Percentiles rank a stretch among this genome's conserved stretches.
Conservation (phyloP, 2,113 vertebrate species). For the Oxyruncus cristatus region DNA sequence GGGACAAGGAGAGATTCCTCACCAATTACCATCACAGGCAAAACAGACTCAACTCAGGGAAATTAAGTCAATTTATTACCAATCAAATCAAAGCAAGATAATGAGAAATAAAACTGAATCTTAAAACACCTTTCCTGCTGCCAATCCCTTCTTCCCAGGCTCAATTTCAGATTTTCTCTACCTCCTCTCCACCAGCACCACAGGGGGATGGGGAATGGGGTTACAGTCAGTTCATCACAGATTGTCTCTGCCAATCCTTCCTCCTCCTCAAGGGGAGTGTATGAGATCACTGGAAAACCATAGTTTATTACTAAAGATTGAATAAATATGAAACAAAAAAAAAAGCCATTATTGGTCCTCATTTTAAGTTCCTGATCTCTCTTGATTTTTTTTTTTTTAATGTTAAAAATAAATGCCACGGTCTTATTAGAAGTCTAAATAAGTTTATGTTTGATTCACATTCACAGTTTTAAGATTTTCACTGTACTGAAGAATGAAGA, state of each 20-base stretch:
- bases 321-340: background rate
- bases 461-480: background rate
- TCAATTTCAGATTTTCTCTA: background rate
- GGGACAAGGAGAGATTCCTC: background rate
- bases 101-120: background rate
- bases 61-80: background rate
- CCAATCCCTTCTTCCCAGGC: background rate
- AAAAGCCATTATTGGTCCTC: rapidly evolving
- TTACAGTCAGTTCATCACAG: background rate
- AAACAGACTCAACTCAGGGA: background rate
- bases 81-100: background rate
- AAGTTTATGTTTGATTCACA: background rate
- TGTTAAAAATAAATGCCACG: background rate
- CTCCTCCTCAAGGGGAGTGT: background rate
- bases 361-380: background rate
- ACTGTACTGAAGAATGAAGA: background rate
- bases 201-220: background rate
- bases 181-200: background rate
- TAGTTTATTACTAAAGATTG: background rate
- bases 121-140: background rate
- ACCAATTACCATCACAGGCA: background rate
- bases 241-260: background rate
- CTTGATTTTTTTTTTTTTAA: background rate
- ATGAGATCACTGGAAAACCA: background rate
- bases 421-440: background rate